Percentiles rank a stretch among this genome's conserved stretches.
These are phyloP conservation scores for Perdita meconis DNA, from an alignment of 2,888 invertebrate species.

Conservation along the genomic window DNA sequence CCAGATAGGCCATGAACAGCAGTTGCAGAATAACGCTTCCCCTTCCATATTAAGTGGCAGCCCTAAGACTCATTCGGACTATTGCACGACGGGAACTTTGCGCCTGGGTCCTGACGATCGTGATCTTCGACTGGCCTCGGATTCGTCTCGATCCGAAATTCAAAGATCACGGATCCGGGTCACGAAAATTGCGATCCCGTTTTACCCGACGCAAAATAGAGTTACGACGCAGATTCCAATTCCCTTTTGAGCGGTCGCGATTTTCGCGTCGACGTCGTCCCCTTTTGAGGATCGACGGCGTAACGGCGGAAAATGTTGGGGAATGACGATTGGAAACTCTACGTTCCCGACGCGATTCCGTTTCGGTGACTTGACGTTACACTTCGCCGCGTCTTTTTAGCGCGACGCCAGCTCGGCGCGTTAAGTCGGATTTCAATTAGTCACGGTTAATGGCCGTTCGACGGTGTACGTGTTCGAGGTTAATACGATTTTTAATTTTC, in stretches of 20 bases:
- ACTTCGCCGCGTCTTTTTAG: background rate
- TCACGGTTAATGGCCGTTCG: slow-evolving; percentile 43
- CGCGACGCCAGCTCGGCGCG: slow-evolving; percentile 22
- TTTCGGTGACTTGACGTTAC: background rate
- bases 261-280: no score
- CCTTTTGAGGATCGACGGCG: no score
- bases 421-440: slow-evolving; percentile 50
- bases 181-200: no score
- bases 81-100: background rate
- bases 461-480: slow-evolving; percentile 51
- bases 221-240: no score
- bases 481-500: slow-evolving; percentile 53
- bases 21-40: slow-evolving; percentile 64
- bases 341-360: no score
- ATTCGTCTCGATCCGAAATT: no score
- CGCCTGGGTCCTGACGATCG: background rate
- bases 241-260: no score
- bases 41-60: slow-evolving; percentile 75
- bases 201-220: no score
- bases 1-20: slow-evolving; percentile 67
- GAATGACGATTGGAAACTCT: no score
- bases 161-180: no score
- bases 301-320: no score
- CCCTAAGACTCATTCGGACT: background rate
- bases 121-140: no score